Conservation (phyloP, 2,797 vertebrate species). For the Chrysolophus pictus region DNA sequence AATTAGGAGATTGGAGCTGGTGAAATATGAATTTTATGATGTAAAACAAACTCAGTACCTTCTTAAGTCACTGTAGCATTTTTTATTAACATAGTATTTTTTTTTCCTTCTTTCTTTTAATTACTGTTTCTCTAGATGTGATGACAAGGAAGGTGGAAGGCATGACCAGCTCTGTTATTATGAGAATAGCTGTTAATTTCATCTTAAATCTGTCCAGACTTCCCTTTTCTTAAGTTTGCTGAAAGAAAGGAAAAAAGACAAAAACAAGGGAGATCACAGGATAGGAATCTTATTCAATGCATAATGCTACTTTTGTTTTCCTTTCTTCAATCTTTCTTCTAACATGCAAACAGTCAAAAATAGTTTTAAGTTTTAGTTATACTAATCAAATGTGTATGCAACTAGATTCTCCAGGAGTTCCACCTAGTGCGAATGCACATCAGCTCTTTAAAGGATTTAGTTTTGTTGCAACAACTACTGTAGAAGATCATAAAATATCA, state of each 20-base stretch:
- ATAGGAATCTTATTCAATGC: not conserved
- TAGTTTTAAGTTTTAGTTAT: not conserved
- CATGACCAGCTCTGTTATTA: not conserved
- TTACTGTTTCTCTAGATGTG: not conserved
- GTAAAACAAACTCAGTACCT: not conserved
- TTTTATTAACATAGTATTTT: not conserved
- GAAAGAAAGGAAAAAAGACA: not conserved
- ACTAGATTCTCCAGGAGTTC: slow-evolving; percentile 96
- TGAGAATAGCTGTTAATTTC: not conserved
- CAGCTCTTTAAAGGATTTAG: slow-evolving; percentile 99
- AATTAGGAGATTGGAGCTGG: not conserved
- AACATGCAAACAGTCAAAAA: not conserved
- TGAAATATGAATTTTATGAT: not conserved
- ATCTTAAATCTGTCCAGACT: not conserved
- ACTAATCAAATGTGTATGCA: slow-evolving; percentile 59
- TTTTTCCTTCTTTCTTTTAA: not conserved
- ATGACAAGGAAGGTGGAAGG: not conserved
- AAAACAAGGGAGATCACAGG: not conserved
- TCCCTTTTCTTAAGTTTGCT: not conserved
- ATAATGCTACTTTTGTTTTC: not conserved
- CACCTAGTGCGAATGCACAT: slow-evolving; percentile 97
- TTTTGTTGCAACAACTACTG: slow-evolving; percentile 91
- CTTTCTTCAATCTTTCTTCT: not conserved
- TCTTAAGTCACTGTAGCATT: not conserved
- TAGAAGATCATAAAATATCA: slow-evolving; percentile 93